These are phyloP conservation scores for Cinclus mexicanus DNA, from an alignment of 2,113 vertebrate genomes.

Conservation along the genomic window DNA sequence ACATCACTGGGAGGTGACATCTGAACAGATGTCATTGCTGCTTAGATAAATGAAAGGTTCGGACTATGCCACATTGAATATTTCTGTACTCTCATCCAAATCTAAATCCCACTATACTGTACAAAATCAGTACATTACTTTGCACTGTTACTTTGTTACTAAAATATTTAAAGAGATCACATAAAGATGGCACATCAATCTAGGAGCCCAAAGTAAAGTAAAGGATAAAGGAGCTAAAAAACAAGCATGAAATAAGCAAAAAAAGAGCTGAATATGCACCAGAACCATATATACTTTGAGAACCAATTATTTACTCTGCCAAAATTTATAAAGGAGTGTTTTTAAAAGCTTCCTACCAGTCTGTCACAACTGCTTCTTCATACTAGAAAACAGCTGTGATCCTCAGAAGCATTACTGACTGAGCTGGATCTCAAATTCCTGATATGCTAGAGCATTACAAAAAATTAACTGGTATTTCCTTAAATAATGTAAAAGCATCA, in stretches of 20 bases:
- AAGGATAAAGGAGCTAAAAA: not conserved
- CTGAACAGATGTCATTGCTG: not conserved
- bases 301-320: not conserved
- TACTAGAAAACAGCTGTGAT: not conserved
- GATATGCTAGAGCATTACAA: slow-evolving; percentile 34
- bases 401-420: not conserved
- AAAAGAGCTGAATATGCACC: not conserved
- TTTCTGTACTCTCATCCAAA: not conserved
- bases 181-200: not conserved
- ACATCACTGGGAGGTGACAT: not conserved
- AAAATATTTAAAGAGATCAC: not conserved
- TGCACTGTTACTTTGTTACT: not conserved
- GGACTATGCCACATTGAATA: not conserved
- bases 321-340: not conserved
- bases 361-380: not conserved
- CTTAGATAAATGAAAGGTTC: not conserved
- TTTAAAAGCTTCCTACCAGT: not conserved
- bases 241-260: not conserved
- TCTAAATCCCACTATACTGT: not conserved
- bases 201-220: not conserved
- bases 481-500: slow-evolving; percentile 48
- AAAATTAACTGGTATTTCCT: slow-evolving; percentile 54
- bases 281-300: not conserved
- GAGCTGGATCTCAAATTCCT: slow-evolving; percentile 31
- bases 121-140: not conserved